Evolutionary conservation across 2,797 vertebrate species (phyloP).

Genomic region (Centropyge bicolor): DNA sequence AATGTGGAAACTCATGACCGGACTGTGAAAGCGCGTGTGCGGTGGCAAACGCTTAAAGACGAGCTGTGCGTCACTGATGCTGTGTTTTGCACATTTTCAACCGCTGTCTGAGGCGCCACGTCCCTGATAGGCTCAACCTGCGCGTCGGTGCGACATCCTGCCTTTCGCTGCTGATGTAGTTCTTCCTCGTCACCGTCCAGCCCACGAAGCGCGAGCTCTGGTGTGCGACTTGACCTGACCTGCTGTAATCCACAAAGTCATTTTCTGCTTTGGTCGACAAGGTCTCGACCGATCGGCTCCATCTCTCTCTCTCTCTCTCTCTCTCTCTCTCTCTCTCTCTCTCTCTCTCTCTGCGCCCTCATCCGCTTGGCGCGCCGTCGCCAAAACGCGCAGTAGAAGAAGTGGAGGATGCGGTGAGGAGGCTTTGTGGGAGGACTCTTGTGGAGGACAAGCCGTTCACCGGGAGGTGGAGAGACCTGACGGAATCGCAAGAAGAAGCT

Average conservation of each 20-base stretch:
- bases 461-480: background rate
- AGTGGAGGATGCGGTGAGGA: constrained; percentile 9
- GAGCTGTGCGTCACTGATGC: background rate
- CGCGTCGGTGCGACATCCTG: constrained; percentile 43
- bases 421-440: constrained; percentile 33
- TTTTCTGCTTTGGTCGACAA: constrained; percentile 49
- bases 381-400: constrained; percentile 10
- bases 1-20: background rate
- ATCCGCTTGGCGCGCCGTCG: constrained; percentile 44
- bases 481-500: background rate
- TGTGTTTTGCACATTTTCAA: constrained; percentile 21
- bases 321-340: constrained; percentile 23
- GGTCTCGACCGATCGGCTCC: constrained; percentile 46
- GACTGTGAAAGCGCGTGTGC: background rate
- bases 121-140: constrained; percentile 11
- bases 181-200: constrained; percentile 14
- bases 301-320: constrained; percentile 17
- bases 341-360: constrained; percentile 31
- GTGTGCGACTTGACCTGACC: constrained; percentile 32
- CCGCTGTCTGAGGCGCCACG: background rate
- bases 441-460: constrained; percentile 21
- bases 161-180: background rate
- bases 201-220: constrained; percentile 1
- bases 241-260: constrained; percentile 52
- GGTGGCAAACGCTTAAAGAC: background rate